Conservation (phyloP, 2,797 vertebrate genomes). For the Rhabdomys pumilio region DNA sequence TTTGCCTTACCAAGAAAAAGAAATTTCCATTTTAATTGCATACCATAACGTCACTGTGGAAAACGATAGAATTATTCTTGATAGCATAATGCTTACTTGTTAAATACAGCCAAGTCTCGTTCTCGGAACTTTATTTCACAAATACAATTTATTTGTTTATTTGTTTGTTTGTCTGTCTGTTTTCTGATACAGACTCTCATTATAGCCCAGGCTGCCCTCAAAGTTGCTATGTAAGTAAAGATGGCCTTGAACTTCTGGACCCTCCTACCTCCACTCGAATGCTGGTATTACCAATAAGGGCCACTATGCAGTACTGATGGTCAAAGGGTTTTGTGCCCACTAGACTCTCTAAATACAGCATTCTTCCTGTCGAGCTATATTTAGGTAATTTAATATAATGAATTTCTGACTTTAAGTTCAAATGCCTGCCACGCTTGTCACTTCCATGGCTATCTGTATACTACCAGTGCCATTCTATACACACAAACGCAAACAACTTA, state of each 20-base stretch:
- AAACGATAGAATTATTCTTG: conserved; percentile 60
- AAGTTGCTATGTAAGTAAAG: not conserved
- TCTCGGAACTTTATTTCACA: conserved; percentile 29
- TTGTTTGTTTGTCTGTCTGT: not conserved
- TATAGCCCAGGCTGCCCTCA: not conserved
- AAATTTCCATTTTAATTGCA: conserved; percentile 63
- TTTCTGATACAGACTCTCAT: not conserved
- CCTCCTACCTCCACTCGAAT: not conserved
- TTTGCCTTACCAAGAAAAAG: conserved; percentile 56
- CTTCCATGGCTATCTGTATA: not conserved
- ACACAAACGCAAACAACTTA: conserved; percentile 33
- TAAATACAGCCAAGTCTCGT: not conserved
- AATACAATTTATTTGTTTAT: conserved; percentile 53
- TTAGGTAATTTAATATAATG: conserved; percentile 53
- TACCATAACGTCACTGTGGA: not conserved
- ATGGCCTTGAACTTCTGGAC: not conserved
- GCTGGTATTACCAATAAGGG: not conserved
- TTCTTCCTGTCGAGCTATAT: not conserved
- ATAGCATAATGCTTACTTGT: conserved; percentile 53
- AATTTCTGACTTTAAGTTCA: conserved; percentile 38
- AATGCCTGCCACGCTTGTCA: not conserved
- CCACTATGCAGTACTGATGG: not conserved
- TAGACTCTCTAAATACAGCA: not conserved
- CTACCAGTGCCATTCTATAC: not conserved
- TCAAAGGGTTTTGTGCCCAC: not conserved